Evolutionary conservation across 2,888 invertebrate species (phyloP).

Genomic region (Julus scandinavius): DNA sequence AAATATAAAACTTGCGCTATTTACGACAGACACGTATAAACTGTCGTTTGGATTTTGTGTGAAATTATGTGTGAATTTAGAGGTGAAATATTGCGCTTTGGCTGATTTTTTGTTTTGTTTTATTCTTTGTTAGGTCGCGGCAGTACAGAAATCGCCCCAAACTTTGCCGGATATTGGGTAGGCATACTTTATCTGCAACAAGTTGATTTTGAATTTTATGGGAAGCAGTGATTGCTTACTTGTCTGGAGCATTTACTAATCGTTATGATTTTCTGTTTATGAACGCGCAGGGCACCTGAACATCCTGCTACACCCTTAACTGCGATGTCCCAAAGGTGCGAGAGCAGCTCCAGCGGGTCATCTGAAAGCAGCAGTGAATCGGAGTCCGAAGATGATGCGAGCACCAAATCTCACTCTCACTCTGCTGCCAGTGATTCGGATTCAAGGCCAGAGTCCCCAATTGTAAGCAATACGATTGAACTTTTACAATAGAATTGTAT

Average conservation of each 20-base stretch:
- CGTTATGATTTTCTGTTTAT: background rate
- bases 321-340: slow-evolving; percentile 56
- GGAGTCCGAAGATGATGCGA: slow-evolving; percentile 56
- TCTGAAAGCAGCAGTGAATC: slow-evolving; percentile 56
- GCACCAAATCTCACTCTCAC: slow-evolving; percentile 50
- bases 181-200: background rate
- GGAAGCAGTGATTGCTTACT: background rate
- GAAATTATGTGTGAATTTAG: background rate
- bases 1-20: too few species aligned
- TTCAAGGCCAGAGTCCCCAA: slow-evolving; percentile 49
- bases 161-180: background rate
- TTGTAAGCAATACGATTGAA: background rate
- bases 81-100: background rate
- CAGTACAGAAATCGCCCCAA: background rate
- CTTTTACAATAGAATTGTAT: too few species aligned
- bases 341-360: slow-evolving; percentile 57
- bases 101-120: background rate
- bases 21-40: too few species aligned
- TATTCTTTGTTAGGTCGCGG: background rate
- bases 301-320: slow-evolving; percentile 55
- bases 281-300: slow-evolving; percentile 49
- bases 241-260: background rate
- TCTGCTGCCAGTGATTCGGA: slow-evolving; percentile 53
- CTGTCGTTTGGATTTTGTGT: too few species aligned
- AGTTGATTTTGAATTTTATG: background rate